Percentiles rank a stretch among this genome's conserved stretches.
phyloP scores from a whole-genome alignment of 2,888 invertebrate species.

The Plebejus melissa region DNA sequence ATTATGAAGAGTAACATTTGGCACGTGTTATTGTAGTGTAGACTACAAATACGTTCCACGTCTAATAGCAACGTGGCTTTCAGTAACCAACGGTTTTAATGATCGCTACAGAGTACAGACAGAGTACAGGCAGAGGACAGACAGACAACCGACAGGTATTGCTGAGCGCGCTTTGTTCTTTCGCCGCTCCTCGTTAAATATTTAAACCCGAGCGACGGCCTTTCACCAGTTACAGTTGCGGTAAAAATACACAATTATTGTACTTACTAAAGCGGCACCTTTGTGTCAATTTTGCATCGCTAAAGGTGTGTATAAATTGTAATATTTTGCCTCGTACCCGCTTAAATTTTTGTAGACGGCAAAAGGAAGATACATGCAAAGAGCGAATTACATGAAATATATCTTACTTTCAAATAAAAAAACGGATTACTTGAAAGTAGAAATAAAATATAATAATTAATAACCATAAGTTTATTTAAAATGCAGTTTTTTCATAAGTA shows the following conservation, averaged over 20 bases:
- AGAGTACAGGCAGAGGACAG: constrained; percentile 23
- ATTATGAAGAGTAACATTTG: not conserved
- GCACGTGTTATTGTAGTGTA: not conserved
- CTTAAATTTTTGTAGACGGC: not conserved
- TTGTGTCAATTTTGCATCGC: not conserved
- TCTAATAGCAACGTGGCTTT: not conserved
- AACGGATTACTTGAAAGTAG: no score
- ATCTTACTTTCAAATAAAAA: not conserved
- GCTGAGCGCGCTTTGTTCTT: constrained; percentile 61
- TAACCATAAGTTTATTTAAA: not conserved
- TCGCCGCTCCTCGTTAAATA: constrained; percentile 62
- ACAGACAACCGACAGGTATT: constrained; percentile 42
- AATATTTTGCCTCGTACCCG: not conserved
- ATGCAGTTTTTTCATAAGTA: not conserved
- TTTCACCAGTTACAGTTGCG: constrained; percentile 36
- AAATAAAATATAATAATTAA: no score
- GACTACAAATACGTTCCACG: not conserved
- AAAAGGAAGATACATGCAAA: not conserved
- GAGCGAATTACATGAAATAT: not conserved
- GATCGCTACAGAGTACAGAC: constrained; percentile 39
- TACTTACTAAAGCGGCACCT: constrained; percentile 26
- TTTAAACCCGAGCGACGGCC: constrained; percentile 50
- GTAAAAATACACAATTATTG: constrained; percentile 30
- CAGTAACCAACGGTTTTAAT: constrained; percentile 34
- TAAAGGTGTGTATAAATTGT: constrained; percentile 7